Evolutionary conservation across 2,888 invertebrate species (phyloP), one percentile per base, ranked within the genome.

Genomic region (Conus canariensis): DNA sequence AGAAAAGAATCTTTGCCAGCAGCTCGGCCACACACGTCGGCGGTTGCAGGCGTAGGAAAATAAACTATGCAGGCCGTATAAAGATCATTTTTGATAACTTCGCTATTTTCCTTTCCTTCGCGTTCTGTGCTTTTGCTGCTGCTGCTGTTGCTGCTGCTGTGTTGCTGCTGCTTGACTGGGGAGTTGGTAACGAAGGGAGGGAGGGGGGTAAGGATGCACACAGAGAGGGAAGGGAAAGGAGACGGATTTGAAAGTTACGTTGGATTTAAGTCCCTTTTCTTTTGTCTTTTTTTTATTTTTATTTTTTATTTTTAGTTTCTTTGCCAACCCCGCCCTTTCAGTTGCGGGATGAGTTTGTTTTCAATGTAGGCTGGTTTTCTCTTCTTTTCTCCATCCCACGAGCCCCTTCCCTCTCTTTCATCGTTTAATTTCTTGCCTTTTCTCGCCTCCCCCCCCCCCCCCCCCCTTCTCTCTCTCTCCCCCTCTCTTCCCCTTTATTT

Each of bases 61-160:
- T 88, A 88, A 88, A 88, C 88, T 8, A 16, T 10, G 25, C n/a
- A n/a, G 56, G 88, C 22, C 80, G 88, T 59, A 88, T 88, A 88
- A 88, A 88, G 88, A 88, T 88, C 80, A 88, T 64, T 64, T 88
- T 80, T 88, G 88, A 88, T 88, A 88, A 88, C 88, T 88, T 60
- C 22, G 64, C 64, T 56, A 74, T 22, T 74, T 74, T 10, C n/a
- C 74, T 74, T 74, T 74, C 22, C 74, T 74, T 74, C 10, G 9
- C 5, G 8, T 74, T 74, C 74, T 74, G n/a, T n/a, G 10, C 22
- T 10, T n/a, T n/a, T 74, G 74, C n/a, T n/a, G 25, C 45, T 45
- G 45, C 45, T 45, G 45, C 45, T 45, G 45, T 45, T 45, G 45
- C 45, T 45, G 45, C 45, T 45, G 45, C 45, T 45, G 45, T 45